Evolutionary conservation across 1,140 invertebrate species (phyloP).

Genomic region (Trichonephila inaurata): DNA sequence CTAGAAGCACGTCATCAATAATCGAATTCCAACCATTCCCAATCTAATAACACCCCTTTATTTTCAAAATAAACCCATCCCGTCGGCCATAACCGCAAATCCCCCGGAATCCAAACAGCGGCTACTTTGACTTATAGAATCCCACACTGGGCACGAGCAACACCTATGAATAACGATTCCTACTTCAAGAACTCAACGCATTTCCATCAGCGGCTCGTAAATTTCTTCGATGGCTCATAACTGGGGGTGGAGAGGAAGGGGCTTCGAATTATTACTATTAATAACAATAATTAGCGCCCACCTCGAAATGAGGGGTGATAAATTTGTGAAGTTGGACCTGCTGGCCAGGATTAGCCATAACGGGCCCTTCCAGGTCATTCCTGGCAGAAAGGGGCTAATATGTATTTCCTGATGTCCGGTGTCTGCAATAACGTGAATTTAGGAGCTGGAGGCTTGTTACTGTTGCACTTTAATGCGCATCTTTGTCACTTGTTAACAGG

Average conservation of each 20-base stretch:
- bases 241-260: not conserved
- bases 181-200: constrained; percentile 13
- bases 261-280: constrained; percentile 31
- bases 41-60: too few species aligned
- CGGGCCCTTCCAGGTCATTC: constrained; percentile 18
- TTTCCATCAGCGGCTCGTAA: not conserved
- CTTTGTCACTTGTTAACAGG: constrained; percentile 8
- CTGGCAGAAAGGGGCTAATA: not conserved
- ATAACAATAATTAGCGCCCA: constrained; percentile 21
- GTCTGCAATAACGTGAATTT: constrained; percentile 4
- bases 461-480: not conserved
- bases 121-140: constrained; percentile 11
- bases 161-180: not conserved
- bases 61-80: too few species aligned
- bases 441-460: not conserved
- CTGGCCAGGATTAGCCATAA: constrained; percentile 8
- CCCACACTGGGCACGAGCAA: not conserved
- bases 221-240: constrained; percentile 31
- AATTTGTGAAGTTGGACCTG: constrained; percentile 7
- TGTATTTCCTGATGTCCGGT: constrained; percentile 16
- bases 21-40: too few species aligned
- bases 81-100: too few species aligned
- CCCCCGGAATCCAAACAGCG: too few species aligned
- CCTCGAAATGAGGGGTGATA: constrained; percentile 7
- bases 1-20: too few species aligned